Base-by-base conservation (phyloP, 2,888 invertebrate species). In the Eilema depressum region DNA sequence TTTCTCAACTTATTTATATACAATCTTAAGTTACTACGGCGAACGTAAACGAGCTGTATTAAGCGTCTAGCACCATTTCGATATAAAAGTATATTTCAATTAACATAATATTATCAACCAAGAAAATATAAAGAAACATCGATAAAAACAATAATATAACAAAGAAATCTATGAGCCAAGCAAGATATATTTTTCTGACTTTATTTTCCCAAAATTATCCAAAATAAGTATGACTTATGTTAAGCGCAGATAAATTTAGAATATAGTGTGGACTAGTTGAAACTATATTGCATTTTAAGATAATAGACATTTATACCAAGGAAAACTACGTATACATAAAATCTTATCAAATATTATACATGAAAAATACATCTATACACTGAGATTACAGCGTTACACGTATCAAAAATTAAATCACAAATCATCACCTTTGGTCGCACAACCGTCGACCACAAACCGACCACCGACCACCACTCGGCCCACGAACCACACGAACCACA, bases 1-100 rank as follows among this genome's bases (percentile, higher is more conserved):
- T 72, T 76, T 80, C 73, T 81, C 81, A 85, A 86, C 83, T 85
- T 84, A 85, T 85, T 75, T 91, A 90, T 91, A 78, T 92, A 93
- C 91, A 91, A 84, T 83, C 86, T 88, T 84, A 83, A 76, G 53
- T 89, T 88, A 85, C 87, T 92, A 93, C 83, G 84, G 90, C 88
- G 86, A 93, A 92, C 75, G 90, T 86, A 91, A 92, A 89, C 86
- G 86, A 90, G 84, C 84, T 88, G 89, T 89, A 87, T 88, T 78
- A 90, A 94, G 93, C 94, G 88, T 93, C 94, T 95, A 95, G 95
- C 95, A 95, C 95, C 95, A 95, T 95, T 94, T 91, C 86, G 90
- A 94, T 93, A 93, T 91, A 92, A 90, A 91, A 88, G 90, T 93
- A 93, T 92, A 92, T 90, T 87, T 89, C 87, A 86, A 90, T 87